phyloP scores from a whole-genome alignment of 2,888 invertebrate genomes.

The Yponomeuta malinellus region DNA sequence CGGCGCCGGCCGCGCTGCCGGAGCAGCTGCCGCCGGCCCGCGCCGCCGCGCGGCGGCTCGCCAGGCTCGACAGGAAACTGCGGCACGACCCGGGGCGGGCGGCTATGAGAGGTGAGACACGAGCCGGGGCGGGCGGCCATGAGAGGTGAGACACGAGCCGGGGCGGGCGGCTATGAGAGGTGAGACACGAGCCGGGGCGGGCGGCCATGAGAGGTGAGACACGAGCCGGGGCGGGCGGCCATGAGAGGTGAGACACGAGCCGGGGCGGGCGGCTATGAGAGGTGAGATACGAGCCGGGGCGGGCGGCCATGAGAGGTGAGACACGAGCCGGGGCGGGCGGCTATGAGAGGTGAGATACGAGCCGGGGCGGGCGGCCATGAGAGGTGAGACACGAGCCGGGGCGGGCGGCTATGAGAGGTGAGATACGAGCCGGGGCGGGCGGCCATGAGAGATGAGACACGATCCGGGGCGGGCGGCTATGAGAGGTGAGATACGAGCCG shows the following conservation, averaged over 20 bases:
- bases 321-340: too few relatives aligned
- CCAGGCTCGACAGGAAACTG: constrained; percentile 36
- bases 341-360: neutral
- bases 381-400: neutral
- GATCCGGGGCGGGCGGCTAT: neutral
- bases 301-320: neutral
- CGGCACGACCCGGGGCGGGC: neutral
- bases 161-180: neutral
- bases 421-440: neutral
- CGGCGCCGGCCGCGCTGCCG: constrained; percentile 44
- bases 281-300: neutral
- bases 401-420: neutral
- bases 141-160: neutral
- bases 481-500: neutral
- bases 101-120: neutral
- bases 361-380: too few relatives aligned
- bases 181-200: neutral
- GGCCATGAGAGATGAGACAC: neutral
- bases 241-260: neutral
- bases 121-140: neutral
- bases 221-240: too few relatives aligned
- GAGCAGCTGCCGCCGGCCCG: constrained; percentile 34
- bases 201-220: neutral
- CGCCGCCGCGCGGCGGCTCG: constrained; percentile 67
- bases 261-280: neutral